Percentiles rank a stretch among this genome's conserved stretches.
These are phyloP conservation scores for Ptilonorhynchus violaceus DNA, from an alignment of 2,113 vertebrate genomes.

Conservation along the genomic window DNA sequence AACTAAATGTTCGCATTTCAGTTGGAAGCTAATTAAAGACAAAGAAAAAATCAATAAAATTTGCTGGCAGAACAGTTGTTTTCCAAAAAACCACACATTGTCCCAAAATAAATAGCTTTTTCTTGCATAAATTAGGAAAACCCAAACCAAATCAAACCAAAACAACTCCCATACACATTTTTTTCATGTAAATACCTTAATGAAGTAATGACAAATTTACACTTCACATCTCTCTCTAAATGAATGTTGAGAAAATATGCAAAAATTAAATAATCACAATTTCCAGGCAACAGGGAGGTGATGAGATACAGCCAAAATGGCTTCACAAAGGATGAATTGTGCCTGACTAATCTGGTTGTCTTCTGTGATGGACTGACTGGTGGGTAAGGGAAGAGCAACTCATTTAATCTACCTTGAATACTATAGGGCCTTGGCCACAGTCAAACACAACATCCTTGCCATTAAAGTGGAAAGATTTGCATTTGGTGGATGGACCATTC, in stretches of 20 bases:
- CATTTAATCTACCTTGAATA: background rate
- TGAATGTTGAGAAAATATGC: background rate
- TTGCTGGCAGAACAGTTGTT: background rate
- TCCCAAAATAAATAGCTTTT: background rate
- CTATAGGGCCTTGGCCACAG: background rate
- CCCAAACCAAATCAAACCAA: background rate
- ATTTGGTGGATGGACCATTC: accelerated
- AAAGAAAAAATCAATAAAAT: background rate
- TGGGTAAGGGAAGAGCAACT: background rate
- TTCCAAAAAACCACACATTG: background rate
- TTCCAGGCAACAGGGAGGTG: background rate
- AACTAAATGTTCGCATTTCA: conserved; percentile 23
- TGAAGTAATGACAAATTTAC: background rate
- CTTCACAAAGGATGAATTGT: background rate
- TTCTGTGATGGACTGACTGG: background rate
- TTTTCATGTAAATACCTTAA: background rate
- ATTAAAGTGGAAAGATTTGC: background rate
- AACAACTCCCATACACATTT: background rate
- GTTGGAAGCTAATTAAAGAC: conserved; percentile 16
- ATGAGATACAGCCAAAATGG: background rate
- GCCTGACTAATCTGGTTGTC: background rate
- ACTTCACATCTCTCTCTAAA: background rate
- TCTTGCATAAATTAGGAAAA: background rate
- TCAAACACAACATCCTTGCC: background rate
- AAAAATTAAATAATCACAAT: background rate